These are phyloP conservation scores for Holacanthella duospinosa DNA, from an alignment of 2,888 invertebrate genomes.

Conservation along the genomic window DNA sequence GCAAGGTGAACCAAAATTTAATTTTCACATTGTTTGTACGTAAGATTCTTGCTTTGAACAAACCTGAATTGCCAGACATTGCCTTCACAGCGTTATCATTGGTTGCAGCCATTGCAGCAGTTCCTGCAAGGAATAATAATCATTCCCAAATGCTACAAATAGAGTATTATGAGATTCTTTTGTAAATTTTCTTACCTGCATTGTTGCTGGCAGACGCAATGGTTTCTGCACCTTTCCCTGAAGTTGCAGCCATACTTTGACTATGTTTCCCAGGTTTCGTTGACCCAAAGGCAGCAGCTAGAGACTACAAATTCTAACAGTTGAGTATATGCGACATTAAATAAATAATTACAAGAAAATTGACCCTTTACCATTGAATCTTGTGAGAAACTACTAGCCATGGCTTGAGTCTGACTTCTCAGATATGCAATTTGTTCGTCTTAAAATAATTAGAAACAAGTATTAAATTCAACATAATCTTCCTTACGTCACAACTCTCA, in stretches of 20 bases:
- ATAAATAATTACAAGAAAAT: background rate
- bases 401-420: background rate
- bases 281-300: background rate
- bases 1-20: too few relatives aligned
- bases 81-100: background rate
- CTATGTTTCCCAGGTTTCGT: background rate
- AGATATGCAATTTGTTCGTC: background rate
- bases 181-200: background rate
- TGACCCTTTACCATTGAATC: background rate
- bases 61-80: background rate
- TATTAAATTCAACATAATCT: too few relatives aligned
- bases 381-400: background rate
- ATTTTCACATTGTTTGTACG: too few relatives aligned
- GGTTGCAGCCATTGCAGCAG: background rate
- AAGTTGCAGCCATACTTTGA: conserved; percentile 2
- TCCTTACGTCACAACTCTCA: too few relatives aligned
- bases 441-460: too few relatives aligned
- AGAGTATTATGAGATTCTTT: background rate
- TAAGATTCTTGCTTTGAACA: background rate
- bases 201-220: background rate
- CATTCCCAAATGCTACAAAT: background rate
- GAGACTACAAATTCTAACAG: background rate
- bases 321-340: too few relatives aligned
- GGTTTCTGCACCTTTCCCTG: background rate
- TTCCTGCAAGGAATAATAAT: background rate